Percentiles rank a stretch among this genome's conserved stretches.
Evolutionary conservation across 2,888 invertebrate species (phyloP).

Genomic region (Stegana nigrithorax): DNA sequence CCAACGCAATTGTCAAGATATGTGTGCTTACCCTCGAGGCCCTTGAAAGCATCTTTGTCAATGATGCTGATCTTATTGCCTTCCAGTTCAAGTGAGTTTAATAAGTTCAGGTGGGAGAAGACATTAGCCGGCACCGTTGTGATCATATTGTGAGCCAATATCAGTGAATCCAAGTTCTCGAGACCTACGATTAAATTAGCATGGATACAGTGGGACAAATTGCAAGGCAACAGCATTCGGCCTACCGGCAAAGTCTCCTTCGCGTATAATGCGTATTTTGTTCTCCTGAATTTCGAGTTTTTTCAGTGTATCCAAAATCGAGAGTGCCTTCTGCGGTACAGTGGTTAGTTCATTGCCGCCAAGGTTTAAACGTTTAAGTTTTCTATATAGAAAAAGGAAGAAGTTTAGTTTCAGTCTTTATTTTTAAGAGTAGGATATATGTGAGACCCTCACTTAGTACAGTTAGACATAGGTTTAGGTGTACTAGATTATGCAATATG

Average conservation of each 20-base stretch:
- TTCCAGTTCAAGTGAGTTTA: slow-evolving; percentile 89
- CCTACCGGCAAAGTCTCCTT: slow-evolving; percentile 88
- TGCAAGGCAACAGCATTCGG: not conserved
- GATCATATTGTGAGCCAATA: slow-evolving; percentile 86
- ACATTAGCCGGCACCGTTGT: slow-evolving; percentile 83
- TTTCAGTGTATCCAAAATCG: slow-evolving; percentile 81
- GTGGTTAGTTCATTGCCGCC: slow-evolving; percentile 84
- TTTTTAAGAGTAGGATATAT: not conserved
- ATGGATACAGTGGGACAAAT: too few species aligned
- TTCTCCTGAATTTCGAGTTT: slow-evolving; percentile 92
- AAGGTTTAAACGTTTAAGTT: slow-evolving; percentile 85
- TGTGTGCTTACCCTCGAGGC: slow-evolving; percentile 82
- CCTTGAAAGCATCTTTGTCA: slow-evolving; percentile 87
- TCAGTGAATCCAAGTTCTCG: slow-evolving; percentile 83
- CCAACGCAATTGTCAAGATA: too few species aligned
- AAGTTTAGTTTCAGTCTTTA: not conserved
- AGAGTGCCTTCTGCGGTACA: slow-evolving; percentile 85
- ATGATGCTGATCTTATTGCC: slow-evolving; percentile 85
- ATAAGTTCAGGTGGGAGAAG: slow-evolving; percentile 82
- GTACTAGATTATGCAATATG: not conserved
- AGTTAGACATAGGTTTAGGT: too few species aligned
- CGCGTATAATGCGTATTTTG: slow-evolving; percentile 79
- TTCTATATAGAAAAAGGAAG: slow-evolving; percentile 69
- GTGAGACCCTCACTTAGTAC: too few species aligned
- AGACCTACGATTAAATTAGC: too few species aligned